phyloP scores from a whole-genome alignment of 2,888 invertebrate genomes.

The Ennomos fuscantarius region DNA sequence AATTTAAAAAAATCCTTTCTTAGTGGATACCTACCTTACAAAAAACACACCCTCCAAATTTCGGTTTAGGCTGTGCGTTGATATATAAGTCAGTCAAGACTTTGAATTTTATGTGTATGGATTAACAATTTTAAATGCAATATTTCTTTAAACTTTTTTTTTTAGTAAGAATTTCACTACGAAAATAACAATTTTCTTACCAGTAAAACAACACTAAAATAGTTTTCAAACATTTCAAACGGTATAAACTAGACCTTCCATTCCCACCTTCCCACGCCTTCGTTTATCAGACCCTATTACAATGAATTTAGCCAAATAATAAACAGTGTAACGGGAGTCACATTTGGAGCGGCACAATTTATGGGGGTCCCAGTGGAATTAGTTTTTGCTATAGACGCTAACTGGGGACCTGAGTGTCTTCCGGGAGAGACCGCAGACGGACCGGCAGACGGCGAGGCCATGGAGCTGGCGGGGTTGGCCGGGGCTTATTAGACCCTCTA shows the following conservation, averaged over 20 bases:
- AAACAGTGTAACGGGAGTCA: constrained; percentile 42
- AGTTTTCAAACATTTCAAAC: neutral
- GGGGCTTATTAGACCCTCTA: neutral
- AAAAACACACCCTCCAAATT: too few species aligned
- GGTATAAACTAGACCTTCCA: constrained; percentile 6
- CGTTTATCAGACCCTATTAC: constrained; percentile 36
- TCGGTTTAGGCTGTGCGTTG: too few species aligned
- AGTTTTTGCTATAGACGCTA: constrained; percentile 69
- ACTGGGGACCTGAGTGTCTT: constrained; percentile 54
- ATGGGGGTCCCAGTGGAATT: constrained; percentile 67
- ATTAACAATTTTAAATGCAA: too few species aligned
- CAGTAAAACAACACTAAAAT: too few species aligned
- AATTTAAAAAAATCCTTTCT: too few species aligned
- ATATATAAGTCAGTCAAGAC: too few species aligned
- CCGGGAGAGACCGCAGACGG: constrained; percentile 51
- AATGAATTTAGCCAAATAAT: constrained; percentile 43
- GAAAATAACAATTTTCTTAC: too few species aligned
- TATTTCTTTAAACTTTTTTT: too few species aligned
- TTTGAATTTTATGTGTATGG: too few species aligned
- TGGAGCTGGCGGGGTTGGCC: constrained; percentile 37
- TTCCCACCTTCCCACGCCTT: constrained; percentile 23
- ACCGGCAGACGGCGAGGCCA: constrained; percentile 50
- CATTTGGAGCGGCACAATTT: constrained; percentile 55
- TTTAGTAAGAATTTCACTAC: too few species aligned
- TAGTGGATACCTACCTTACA: too few species aligned